phyloP scores from a whole-genome alignment of 37 sponge, comb jelly and placozoan species.

The Halichondria panicea region DNA sequence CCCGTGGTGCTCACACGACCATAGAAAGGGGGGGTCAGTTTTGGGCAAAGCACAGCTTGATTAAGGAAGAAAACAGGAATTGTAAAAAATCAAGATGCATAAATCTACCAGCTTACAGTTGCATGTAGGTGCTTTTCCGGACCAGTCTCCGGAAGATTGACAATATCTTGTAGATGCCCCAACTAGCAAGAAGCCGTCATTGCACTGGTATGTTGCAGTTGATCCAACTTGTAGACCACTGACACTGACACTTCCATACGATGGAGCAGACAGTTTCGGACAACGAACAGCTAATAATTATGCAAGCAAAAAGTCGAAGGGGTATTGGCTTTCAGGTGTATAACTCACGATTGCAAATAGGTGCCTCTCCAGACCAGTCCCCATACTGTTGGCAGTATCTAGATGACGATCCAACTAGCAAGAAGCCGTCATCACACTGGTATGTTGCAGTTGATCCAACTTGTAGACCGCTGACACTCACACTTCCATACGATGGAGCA shows the following conservation, averaged over 20 bases:
- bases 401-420: not conserved
- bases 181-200: constrained; percentile 4
- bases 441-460: not conserved
- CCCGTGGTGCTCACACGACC: not conserved
- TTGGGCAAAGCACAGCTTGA: too few species aligned
- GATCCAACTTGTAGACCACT: not conserved
- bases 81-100: too few species aligned
- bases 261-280: not conserved
- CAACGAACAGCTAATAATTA: not conserved
- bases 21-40: too few species aligned
- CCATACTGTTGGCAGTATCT: not conserved
- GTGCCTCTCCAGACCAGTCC: not conserved
- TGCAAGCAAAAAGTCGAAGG: not conserved
- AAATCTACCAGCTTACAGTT: not conserved
- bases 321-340: not conserved
- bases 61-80: too few species aligned
- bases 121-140: constrained; percentile 12
- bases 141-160: constrained; percentile 8
- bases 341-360: constrained; percentile 2
- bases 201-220: constrained; percentile 11
- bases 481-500: not conserved
- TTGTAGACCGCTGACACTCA: not conserved
- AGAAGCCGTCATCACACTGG: constrained; percentile 9
- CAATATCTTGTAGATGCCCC: not conserved
- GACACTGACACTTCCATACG: constrained; percentile 7